Base-by-base conservation (phyloP, 2,113 vertebrate genomes). In the Paraplagusia blochii region DNA sequence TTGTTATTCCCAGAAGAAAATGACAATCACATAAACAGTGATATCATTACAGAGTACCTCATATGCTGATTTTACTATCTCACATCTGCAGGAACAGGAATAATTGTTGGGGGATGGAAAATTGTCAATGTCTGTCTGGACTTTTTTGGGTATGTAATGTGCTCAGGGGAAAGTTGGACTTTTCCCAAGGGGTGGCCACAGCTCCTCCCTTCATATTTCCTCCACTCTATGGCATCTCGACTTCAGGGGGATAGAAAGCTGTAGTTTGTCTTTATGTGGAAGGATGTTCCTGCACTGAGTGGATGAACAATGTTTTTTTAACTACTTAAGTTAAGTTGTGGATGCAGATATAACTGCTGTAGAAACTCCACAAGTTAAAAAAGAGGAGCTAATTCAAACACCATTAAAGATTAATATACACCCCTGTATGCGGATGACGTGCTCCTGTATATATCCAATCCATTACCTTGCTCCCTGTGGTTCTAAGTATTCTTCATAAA, bases 131-230 rank as follows among this genome's bases (percentile, higher is more conserved):
- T 29, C 53, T 62, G 14, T 44, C 16, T 73, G 65, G 61, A 84
- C 75, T 74, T 80, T 79, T 84, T 84, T 74, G 73, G 81, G 52
- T 84, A 80, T 83, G 69, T 51, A 72, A 80, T 78, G 77, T 57
- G 47, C 64, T 60, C 44, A 36, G 63, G 54, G 55, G 61, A 57
- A 39, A 76, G 56, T 29, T 38, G 34, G 15, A 14, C 35, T 60
- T 81, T 79, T 83, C 77, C 64, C 14, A 44, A 80, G 81, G 71
- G 69, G 82, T 66, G 76, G 76, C 77, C 50, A 70, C 36, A 49
- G 59, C 66, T 65, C 76, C 74, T 76, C 62, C 73, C 57, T 71
- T 56, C 52, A 44, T 35, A 36, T 52, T 69, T 71, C 65, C 52
- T 68, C 14, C 52, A 44, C 43, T 43, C 5, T 52, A 22, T 33